A percentile compares a stretch with the other conserved stretches of the same genome.
These are phyloP conservation scores for Chaenocephalus aceratus DNA, from an alignment of 2,113 vertebrate species.

Conservation along the genomic window DNA sequence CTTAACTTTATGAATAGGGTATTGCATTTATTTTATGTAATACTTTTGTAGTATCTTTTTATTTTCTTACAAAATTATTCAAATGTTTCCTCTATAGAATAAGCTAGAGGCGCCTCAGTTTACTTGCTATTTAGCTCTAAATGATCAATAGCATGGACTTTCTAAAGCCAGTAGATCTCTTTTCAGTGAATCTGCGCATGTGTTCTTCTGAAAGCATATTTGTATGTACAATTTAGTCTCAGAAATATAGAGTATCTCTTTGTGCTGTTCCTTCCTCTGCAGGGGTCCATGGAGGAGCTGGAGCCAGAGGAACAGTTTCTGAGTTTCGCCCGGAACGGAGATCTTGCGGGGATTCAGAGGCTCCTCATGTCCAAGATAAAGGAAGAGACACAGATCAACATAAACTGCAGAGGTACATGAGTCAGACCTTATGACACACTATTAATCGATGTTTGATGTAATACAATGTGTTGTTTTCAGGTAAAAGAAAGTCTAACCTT, in stretches of 20 bases:
- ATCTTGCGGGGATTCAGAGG: slow-evolving; percentile 85
- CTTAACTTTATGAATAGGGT: neutral
- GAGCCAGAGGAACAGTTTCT: slow-evolving; percentile 93
- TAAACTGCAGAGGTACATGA: slow-evolving; percentile 94
- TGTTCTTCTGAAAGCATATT: slow-evolving; percentile 2
- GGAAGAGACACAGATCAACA: slow-evolving; percentile 86
- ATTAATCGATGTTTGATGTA: neutral
- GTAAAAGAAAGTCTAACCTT: slow-evolving; percentile 94
- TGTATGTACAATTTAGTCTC: neutral
- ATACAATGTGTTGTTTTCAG: slow-evolving; percentile 75
- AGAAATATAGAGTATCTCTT: neutral
- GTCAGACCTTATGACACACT: no score
- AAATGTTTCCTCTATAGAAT: neutral
- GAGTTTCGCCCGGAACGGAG: slow-evolving; percentile 91
- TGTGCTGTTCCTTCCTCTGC: neutral
- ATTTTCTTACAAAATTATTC: neutral
- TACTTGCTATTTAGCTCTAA: neutral
- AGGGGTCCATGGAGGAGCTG: slow-evolving; percentile 80
- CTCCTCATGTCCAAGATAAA: slow-evolving; percentile 84
- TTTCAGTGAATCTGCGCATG: neutral
- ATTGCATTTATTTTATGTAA: neutral
- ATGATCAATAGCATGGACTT: neutral
- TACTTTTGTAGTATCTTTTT: neutral
- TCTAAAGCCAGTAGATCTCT: neutral
- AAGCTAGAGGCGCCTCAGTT: neutral